phyloP scores from a whole-genome alignment of 64 coral and sea anemone genomes.

The Anthopleura sola region DNA sequence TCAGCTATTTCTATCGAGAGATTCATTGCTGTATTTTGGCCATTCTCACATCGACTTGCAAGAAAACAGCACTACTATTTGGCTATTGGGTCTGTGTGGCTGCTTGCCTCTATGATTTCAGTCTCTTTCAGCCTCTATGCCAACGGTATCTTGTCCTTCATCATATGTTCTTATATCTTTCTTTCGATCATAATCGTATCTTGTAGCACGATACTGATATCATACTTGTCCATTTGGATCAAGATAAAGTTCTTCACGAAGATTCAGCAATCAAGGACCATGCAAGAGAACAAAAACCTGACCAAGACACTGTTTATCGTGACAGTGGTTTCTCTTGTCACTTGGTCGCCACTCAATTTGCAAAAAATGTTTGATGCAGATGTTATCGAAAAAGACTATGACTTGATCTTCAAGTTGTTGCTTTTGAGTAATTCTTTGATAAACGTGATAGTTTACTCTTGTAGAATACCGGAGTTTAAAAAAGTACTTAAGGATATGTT shows the following conservation, averaged over 20 bases:
- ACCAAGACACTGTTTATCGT: background rate
- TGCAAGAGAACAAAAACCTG: background rate
- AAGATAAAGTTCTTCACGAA: background rate
- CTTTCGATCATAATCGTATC: background rate
- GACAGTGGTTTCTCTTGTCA: background rate
- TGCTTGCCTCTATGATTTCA: background rate
- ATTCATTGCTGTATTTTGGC: background rate
- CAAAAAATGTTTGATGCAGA: background rate
- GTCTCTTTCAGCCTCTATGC: background rate
- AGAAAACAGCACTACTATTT: background rate
- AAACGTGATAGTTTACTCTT: background rate
- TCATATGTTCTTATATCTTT: background rate
- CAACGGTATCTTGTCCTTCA: background rate
- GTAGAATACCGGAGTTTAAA: background rate
- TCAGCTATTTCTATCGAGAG: background rate
- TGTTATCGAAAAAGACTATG: background rate
- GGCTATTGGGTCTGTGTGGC: background rate
- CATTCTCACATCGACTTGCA: background rate
- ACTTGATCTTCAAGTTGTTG: background rate
- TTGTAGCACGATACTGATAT: background rate
- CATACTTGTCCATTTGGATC: background rate
- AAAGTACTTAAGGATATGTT: background rate
- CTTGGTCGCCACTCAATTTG: background rate
- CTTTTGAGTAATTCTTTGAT: background rate
- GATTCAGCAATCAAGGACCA: background rate